A percentile compares a stretch with the other conserved stretches of the same genome.
Evolutionary conservation across 2,113 vertebrate genomes (phyloP).

Genomic region (Marmota monax): DNA sequence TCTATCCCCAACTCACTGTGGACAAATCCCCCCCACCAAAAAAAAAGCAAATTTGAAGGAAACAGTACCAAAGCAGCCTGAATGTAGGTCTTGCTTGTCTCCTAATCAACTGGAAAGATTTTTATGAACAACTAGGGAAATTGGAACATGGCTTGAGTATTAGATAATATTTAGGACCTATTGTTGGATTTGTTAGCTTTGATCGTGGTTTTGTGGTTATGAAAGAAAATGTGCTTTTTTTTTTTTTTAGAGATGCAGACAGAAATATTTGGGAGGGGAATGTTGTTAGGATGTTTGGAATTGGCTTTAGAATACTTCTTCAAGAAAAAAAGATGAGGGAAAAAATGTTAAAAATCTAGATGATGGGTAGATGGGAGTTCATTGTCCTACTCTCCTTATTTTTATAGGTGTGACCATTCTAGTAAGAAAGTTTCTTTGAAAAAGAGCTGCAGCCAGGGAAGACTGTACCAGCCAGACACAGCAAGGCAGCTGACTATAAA

Average conservation of each 20-base stretch:
- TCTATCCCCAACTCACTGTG: neutral
- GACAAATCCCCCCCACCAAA: accelerated
- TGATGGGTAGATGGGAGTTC: neutral
- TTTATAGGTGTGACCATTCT: slow-evolving; percentile 39
- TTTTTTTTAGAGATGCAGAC: slow-evolving; percentile 25
- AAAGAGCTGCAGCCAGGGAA: slow-evolving; percentile 3
- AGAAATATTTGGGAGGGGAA: slow-evolving; percentile 47
- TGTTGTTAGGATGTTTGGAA: slow-evolving; percentile 47
- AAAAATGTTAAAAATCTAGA: slow-evolving; percentile 61
- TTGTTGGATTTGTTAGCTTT: neutral
- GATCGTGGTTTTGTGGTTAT: slow-evolving; percentile 59
- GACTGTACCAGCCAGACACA: neutral
- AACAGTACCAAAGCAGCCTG: neutral
- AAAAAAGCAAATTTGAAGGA: neutral
- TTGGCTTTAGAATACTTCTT: slow-evolving; percentile 25
- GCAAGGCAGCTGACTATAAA: neutral
- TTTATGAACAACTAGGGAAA: neutral
- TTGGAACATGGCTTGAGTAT: neutral
- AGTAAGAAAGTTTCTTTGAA: slow-evolving; percentile 1
- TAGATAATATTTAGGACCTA: neutral
- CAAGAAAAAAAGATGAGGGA: slow-evolving; percentile 11
- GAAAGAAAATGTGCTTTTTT: slow-evolving; percentile 51
- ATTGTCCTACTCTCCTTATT: neutral
- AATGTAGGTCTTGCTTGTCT: neutral
- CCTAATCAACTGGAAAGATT: neutral